These are phyloP conservation scores for Mesaphorura yosii DNA, from an alignment of 1,140 invertebrate genomes.

Conservation along the genomic window DNA sequence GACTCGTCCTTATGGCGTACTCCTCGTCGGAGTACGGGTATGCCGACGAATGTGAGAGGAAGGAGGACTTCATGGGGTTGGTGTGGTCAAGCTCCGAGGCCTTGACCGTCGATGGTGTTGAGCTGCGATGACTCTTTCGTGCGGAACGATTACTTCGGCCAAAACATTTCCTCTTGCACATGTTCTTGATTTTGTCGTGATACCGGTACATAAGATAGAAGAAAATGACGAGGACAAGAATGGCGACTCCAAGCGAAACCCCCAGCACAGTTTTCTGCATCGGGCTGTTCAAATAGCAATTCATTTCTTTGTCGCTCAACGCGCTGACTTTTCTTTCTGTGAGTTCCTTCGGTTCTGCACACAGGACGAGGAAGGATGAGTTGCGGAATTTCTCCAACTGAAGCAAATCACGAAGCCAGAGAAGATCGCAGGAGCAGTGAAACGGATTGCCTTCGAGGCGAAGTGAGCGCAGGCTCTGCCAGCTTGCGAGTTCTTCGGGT, in stretches of 20 bases:
- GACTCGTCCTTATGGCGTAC: conserved; percentile 19
- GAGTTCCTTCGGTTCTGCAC: conserved; percentile 54
- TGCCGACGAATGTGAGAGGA: conserved; percentile 23
- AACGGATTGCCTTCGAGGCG: conserved; percentile 73
- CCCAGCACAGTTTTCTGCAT: conserved; percentile 65
- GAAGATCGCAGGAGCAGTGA: conserved; percentile 62
- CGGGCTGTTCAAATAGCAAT: conserved; percentile 61
- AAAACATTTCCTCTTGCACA: conserved; percentile 45
- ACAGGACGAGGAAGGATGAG: conserved; percentile 45
- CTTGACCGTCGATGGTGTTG: conserved; percentile 21
- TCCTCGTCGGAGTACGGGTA: conserved; percentile 29
- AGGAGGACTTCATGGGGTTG: conserved; percentile 27
- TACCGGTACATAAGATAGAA: conserved; percentile 62
- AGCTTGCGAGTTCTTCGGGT: conserved; percentile 60
- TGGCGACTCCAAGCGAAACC: conserved; percentile 51
- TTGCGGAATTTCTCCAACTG: conserved; percentile 32
- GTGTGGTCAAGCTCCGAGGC: conserved; percentile 7
- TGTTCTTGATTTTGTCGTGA: conserved; percentile 58
- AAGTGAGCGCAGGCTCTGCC: conserved; percentile 59
- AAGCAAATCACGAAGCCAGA: conserved; percentile 67
- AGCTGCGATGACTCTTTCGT: conserved; percentile 20
- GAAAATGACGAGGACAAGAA: conserved; percentile 53
- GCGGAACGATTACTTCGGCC: conserved; percentile 11
- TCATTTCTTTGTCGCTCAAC: conserved; percentile 59
- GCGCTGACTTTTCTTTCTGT: conserved; percentile 54